Evolutionary conservation across 2,888 invertebrate genomes (phyloP), one percentile per base, ranked within the genome.

Genomic region (Hypomecis punctinalis): DNA sequence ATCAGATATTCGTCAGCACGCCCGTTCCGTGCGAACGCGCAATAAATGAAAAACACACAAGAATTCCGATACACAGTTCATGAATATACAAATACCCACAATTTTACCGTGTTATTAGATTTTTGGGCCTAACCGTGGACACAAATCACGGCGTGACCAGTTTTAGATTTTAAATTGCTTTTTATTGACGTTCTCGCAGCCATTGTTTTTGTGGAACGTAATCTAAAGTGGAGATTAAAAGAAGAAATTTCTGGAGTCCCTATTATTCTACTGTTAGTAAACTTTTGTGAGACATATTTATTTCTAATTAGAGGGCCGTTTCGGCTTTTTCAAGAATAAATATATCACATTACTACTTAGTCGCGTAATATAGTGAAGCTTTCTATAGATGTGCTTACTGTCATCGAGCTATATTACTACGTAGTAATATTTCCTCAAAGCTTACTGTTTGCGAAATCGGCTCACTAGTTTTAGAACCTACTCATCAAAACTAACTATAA

Each of bases 21-120:
- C 78, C 76, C 75, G 66, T 77, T 76, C 70, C 82, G 80, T 82
- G 81, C 76, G 74, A 71, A 76, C 74, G 73, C 63, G 77, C 75
- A 73, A 79, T 82, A 77, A 82, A 81, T 79, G 76, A 78, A 77
- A 77, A 76, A 73, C 76, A 76, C 66, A 69, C 65, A 73, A 59
- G 62, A 53, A 63, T 68, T 63, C 63, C 67, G 57, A 73, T 70
- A 68, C 60, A 53, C 42, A 47, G 55, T 56, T 71, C 67, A 66
- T 70, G 65, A 66, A 73, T 73, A 69, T 61, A 69, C 68, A 70
- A 66, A 66, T 52, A 65, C 61, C 61, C 63, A 63, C 65, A 67
- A 62, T 66, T 61, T 65, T 45, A 46, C 65, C 35, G 63, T 58
- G 57, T 58, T 67, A 66, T 66, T 66, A 53, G 56, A 61, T 63